Evolutionary conservation across 2,797 vertebrate species (phyloP), one percentile per base, ranked within the genome.

Genomic region (Sebastes matsubarae): DNA sequence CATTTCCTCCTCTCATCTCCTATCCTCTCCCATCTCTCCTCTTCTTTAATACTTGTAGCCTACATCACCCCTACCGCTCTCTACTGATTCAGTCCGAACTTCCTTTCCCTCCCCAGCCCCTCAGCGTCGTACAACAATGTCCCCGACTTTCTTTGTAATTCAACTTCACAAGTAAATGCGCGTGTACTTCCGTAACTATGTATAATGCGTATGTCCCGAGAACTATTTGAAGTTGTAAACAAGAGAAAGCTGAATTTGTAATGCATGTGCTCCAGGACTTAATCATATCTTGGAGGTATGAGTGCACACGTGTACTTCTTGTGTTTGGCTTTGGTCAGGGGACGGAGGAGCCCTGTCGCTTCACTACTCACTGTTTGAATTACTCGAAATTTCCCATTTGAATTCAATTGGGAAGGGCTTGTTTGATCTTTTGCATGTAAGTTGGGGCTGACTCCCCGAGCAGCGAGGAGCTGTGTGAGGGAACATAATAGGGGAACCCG

Each of bases 351-450:
- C 83, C 72, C 88, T 60, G 87, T 92, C 75, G 89, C 91, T 93
- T 90, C 90, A 92, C 90, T 92, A 84, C 92, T 93, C 88, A 81
- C 90, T 83, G 79, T 95, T 94, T 93, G 93, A 96, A 94, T 95
- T 93, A 93, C 91, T 90, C 61, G 36, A 87, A 93, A 94, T 94
- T 94, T 95, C 87, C 92, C 88, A 94, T 96, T 96, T 95, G 90
- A 96, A 95, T 96, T 94, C 92, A 93, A 94, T 93, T 95, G 94
- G 75, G 82, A 86, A 89, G 50, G 84, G 91, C 90, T 94, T 95
- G 94, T 96, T 96, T 96, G 95, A 96, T 96, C 95, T 96, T 92
- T 91, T 93, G 88, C 94, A 93, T 93, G 92, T 94, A 88, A 94
- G 93, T 93, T 92, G 67, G 88, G 79, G 87, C 85, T 81, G 86